Evolutionary conservation across 2,113 vertebrate genomes (phyloP).

Genomic region (Ictidomys tridecemlineatus): DNA sequence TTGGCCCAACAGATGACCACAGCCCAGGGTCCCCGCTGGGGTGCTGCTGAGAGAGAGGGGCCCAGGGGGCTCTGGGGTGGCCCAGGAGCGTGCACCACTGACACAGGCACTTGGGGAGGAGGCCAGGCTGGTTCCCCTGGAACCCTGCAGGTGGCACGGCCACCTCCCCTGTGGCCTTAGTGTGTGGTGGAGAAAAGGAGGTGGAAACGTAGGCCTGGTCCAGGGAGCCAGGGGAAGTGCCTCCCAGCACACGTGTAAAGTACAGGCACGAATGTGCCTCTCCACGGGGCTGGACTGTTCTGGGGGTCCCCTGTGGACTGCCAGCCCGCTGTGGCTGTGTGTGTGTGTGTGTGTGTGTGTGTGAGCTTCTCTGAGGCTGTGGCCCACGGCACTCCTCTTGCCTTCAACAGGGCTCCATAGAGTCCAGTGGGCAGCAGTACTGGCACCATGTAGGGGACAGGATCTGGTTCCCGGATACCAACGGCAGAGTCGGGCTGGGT

Average conservation of each 20-base stretch:
- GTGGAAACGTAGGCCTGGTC: background rate
- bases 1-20: background rate
- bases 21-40: background rate
- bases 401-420: background rate
- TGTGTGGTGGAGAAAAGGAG: background rate
- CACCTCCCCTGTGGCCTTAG: too few relatives aligned
- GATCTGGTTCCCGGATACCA: background rate
- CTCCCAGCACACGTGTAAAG: background rate
- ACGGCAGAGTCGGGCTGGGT: background rate
- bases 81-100: background rate
- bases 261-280: background rate
- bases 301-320: too few relatives aligned
- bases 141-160: too few relatives aligned
- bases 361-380: too few relatives aligned
- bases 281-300: too few relatives aligned
- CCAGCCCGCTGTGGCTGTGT: background rate
- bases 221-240: background rate
- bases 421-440: background rate
- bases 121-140: background rate
- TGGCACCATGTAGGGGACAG: background rate
- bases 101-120: background rate
- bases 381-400: too few relatives aligned
- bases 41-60: background rate
- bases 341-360: too few relatives aligned
- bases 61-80: rapidly evolving